Evolutionary conservation across 2,113 vertebrate genomes (phyloP).

Genomic region (Hippocampus abdominalis): DNA sequence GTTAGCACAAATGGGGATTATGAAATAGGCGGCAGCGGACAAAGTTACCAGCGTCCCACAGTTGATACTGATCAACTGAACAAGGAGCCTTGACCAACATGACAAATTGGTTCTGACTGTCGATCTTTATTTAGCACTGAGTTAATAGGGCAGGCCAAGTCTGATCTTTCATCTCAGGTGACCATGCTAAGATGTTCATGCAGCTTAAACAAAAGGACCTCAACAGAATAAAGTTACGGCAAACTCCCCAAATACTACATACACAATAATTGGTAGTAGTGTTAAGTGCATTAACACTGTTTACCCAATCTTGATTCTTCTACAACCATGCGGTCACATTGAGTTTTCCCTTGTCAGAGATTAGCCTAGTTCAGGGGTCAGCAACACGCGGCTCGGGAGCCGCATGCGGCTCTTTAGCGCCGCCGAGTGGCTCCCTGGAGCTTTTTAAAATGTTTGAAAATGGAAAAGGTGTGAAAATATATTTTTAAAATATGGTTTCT

Average conservation of each 20-base stretch:
- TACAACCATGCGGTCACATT: neutral
- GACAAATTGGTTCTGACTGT: neutral
- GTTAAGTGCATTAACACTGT: no score
- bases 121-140: neutral
- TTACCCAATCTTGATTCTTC: no score
- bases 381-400: no score
- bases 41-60: neutral
- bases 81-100: neutral
- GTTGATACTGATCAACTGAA: neutral
- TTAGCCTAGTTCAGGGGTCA: no score
- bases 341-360: neutral
- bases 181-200: conserved; percentile 21
- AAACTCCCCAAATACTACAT: neutral
- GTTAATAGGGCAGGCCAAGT: neutral
- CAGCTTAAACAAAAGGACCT: conserved; percentile 40
- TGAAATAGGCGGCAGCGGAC: neutral
- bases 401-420: no score
- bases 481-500: no score
- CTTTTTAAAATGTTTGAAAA: no score
- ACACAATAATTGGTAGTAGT: no score
- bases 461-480: no score
- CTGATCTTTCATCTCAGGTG: conserved; percentile 29
- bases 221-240: neutral
- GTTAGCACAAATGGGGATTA: neutral
- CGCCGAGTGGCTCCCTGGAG: no score